Percentiles rank a stretch among this genome's conserved stretches.
phyloP scores from a whole-genome alignment of 2,797 vertebrate species.

The Micropoecilia bifurca region DNA sequence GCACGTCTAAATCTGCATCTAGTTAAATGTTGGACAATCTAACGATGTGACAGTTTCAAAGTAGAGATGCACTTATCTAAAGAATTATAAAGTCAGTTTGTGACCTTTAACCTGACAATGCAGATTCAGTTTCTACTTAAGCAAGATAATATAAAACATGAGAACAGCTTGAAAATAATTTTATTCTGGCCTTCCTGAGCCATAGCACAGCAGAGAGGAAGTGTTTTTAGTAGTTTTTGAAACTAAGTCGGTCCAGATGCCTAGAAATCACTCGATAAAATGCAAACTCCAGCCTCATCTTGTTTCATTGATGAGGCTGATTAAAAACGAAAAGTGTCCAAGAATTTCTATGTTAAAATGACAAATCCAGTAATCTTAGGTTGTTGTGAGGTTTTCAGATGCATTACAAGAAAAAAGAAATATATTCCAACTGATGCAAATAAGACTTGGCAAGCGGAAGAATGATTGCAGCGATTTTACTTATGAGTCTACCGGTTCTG shows the following conservation, averaged over 20 bases:
- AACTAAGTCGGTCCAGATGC: not conserved
- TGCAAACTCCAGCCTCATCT: not conserved
- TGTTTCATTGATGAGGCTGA: not conserved
- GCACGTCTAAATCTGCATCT: not conserved
- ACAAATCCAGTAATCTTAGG: not conserved
- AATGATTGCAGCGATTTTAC: conserved; percentile 8
- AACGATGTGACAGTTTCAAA: not conserved
- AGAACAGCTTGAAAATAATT: not conserved
- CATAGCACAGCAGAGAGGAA: too few species aligned
- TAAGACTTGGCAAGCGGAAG: not conserved
- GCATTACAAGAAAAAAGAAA: not conserved
- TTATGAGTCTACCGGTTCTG: conserved; percentile 32
- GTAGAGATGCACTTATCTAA: not conserved
- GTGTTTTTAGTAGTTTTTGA: not conserved
- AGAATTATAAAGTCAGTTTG: not conserved
- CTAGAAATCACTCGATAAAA: not conserved
- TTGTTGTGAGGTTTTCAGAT: not conserved
- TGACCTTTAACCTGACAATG: not conserved
- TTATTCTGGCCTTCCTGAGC: not conserved
- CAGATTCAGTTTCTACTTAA: not conserved
- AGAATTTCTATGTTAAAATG: not conserved
- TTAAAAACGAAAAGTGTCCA: not conserved
- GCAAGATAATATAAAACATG: not conserved
- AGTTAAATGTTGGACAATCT: not conserved
- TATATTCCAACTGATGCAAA: not conserved